phyloP scores from a whole-genome alignment of 2,113 vertebrate genomes.

The Zingel zingel region DNA sequence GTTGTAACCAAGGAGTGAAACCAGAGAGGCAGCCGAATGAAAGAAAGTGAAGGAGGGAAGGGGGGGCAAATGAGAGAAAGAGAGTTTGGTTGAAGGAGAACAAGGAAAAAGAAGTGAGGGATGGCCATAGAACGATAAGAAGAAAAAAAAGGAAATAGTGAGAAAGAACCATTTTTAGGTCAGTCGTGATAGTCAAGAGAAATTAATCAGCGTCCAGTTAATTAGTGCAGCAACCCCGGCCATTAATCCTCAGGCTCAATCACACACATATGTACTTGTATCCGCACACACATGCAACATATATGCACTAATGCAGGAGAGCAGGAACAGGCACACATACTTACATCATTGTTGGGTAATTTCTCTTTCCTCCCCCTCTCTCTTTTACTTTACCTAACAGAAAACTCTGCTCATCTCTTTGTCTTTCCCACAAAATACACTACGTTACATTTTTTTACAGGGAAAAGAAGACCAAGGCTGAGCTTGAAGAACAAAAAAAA shows the following conservation, averaged over 20 bases:
- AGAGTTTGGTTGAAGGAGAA: constrained; percentile 27
- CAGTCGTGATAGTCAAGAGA: constrained; percentile 39
- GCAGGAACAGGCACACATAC: constrained; percentile 1
- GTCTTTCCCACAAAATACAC: constrained; percentile 41
- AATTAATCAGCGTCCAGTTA: constrained; percentile 76
- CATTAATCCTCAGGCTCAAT: constrained; percentile 69
- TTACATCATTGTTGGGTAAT: background rate
- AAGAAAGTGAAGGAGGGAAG: constrained; percentile 15
- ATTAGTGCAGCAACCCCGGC: constrained; percentile 58
- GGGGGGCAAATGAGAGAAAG: constrained; percentile 7
- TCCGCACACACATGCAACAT: constrained; percentile 30
- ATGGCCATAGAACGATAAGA: constrained; percentile 20
- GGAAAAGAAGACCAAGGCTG: constrained; percentile 22
- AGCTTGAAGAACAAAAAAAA: constrained; percentile 25
- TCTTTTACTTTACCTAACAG: constrained; percentile 1
- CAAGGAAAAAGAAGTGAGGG: constrained; percentile 20
- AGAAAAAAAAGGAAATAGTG: constrained; percentile 20
- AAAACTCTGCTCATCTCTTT: constrained; percentile 25
- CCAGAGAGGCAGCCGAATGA: constrained; percentile 47
- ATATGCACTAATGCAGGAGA: constrained; percentile 23
- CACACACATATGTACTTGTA: constrained; percentile 15
- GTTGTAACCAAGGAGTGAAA: constrained; percentile 47
- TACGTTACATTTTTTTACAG: constrained; percentile 45
- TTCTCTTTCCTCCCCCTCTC: background rate
- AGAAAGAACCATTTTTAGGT: constrained; percentile 55